A percentile compares a stretch with the other conserved stretches of the same genome.
These are phyloP conservation scores for Tursiops truncatus DNA, from an alignment of 2,113 vertebrate genomes.

Conservation along the genomic window DNA sequence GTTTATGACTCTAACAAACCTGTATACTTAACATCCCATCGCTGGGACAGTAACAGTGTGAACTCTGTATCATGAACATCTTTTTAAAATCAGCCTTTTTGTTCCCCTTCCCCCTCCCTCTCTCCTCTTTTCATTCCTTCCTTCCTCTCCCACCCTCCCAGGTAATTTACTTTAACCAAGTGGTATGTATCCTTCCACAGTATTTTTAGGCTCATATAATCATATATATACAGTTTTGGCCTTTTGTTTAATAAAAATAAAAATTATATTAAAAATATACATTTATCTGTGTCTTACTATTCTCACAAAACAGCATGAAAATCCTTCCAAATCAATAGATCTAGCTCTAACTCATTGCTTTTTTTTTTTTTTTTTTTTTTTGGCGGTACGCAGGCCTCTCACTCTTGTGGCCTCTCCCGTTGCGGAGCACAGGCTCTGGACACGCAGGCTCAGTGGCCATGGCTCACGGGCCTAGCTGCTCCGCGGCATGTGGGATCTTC, in stretches of 20 bases:
- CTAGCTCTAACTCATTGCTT: not conserved
- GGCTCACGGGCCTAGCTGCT: no score
- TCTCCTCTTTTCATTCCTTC: not conserved
- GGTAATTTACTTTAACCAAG: not conserved
- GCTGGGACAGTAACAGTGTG: not conserved
- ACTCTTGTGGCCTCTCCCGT: no score
- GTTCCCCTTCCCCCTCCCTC: no score
- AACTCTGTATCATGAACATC: not conserved
- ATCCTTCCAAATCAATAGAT: not conserved
- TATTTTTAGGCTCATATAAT: not conserved
- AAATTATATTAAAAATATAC: not conserved
- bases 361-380: not conserved
- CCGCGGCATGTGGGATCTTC: no score
- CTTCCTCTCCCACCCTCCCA: not conserved
- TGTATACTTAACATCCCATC: not conserved
- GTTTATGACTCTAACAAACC: not conserved
- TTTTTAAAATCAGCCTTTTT: not conserved
- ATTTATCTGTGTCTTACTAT: not conserved
- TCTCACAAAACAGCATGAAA: not conserved
- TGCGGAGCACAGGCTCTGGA: no score
- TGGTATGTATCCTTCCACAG: not conserved
- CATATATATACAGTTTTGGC: not conserved
- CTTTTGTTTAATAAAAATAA: not conserved
- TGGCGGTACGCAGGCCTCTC: fast-evolving
- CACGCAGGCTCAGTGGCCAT: no score